Evolutionary conservation across 2,888 invertebrate genomes (phyloP).

Genomic region (Shargacucullia verbasci): DNA sequence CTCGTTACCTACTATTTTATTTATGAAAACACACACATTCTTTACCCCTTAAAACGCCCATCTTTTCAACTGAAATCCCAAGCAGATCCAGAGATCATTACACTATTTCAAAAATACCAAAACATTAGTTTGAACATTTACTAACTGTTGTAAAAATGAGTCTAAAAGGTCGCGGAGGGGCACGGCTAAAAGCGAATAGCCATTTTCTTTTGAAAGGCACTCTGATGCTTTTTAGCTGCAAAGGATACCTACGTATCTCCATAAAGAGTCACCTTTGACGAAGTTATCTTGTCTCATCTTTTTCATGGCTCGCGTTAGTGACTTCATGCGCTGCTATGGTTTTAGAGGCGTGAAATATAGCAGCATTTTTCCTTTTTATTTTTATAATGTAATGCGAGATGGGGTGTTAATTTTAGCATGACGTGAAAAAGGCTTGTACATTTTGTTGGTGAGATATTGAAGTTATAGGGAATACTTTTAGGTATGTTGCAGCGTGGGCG

Average conservation of each 20-base stretch:
- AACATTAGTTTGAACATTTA: constrained; percentile 49
- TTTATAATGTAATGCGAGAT: constrained; percentile 31
- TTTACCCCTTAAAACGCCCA: too few relatives aligned
- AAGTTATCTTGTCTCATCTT: constrained; percentile 73
- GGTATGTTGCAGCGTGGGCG: too few relatives aligned
- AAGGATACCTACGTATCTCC: constrained; percentile 64
- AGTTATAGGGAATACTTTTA: too few relatives aligned
- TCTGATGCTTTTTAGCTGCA: constrained; percentile 61
- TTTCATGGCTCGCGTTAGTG: constrained; percentile 65
- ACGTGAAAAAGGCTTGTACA: constrained; percentile 17
- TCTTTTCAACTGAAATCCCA: neutral
- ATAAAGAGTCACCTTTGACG: constrained; percentile 74
- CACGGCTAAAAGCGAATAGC: constrained; percentile 62
- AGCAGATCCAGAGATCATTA: constrained; percentile 7
- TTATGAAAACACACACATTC: too few relatives aligned
- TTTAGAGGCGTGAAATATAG: constrained; percentile 52
- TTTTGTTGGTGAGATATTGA: too few relatives aligned
- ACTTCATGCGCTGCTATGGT: constrained; percentile 36
- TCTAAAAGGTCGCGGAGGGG: constrained; percentile 60
- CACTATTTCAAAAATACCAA: constrained; percentile 28
- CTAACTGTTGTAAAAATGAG: constrained; percentile 55
- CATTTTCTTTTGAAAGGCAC: constrained; percentile 68
- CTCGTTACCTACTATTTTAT: too few relatives aligned
- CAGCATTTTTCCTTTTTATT: constrained; percentile 44
- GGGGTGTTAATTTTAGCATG: constrained; percentile 42